Evolutionary conservation across 1,140 invertebrate genomes (phyloP), one percentile per base, ranked within the genome.

Genomic region (Hylaeus anthracinus): DNA sequence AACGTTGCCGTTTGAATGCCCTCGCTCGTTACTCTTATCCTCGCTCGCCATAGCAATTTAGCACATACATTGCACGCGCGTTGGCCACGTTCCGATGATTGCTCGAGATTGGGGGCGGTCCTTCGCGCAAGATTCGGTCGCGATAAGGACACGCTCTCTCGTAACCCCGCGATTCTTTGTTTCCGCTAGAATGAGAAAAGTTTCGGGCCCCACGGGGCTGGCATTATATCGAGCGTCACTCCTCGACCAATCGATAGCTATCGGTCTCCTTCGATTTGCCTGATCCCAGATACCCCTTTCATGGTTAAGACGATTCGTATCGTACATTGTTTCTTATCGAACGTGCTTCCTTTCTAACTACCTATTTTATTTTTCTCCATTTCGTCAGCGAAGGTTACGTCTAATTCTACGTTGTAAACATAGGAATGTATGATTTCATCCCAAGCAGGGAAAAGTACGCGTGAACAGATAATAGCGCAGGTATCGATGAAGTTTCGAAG

Each of bases 61-160:
- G 82, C 86, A 86, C 90, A 91, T 91, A 91, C 88, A 90, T 91
- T 89, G 89, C 88, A 90, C 86, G 88, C 88, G 84, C 88, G 45
- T 43, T 45, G 37, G 5, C 26, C 67, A 56, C 90, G 89, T 91
- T 91, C 90, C 91, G 90, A 92, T 91, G 85, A 91, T 90, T 90
- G 90, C 84, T 70, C 64, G 76, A 91, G 91, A 92, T 92, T 90
- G 75, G 67, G 14, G 69, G 39, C 51, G 51, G 51, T 53, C 37
- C 26, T 70, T 53, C 67, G 8, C 51, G 15, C 67, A 39, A 70
- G 72, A 86, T 86, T 51, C 51, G 67, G 14, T 48, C 65, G 72
- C 53, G 82, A 86, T 86, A 84, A 69, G 60, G 48, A 45, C 64
- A 2, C 78, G 37, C 8, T 37, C 41, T 45, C 43, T 48, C 64